Evolutionary conservation across 2,797 vertebrate genomes (phyloP).

Genomic region (Triplophysa bombifrons): DNA sequence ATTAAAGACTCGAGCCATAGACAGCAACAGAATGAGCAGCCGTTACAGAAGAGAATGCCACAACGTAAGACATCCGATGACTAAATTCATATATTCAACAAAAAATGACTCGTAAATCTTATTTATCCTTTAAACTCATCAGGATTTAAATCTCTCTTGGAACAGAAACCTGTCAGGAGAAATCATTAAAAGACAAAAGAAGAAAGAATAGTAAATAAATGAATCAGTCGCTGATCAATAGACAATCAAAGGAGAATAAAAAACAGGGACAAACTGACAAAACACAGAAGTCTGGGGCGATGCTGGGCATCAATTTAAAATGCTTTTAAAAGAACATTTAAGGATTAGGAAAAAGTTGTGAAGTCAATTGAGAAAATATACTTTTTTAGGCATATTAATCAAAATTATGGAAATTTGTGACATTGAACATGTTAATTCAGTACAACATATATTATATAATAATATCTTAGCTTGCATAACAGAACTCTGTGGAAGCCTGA

Average conservation of each 20-base stretch:
- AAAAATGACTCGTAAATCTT: not conserved
- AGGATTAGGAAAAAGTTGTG: too few relatives aligned
- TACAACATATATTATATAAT: too few relatives aligned
- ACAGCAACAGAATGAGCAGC: slow-evolving; percentile 3
- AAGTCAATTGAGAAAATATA: too few relatives aligned
- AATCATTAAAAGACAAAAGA: not conserved
- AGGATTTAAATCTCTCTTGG: not conserved
- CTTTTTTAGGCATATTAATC: too few relatives aligned
- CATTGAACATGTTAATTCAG: too few relatives aligned
- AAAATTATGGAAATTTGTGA: too few relatives aligned
- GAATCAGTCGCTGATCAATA: not conserved
- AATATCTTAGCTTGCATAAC: too few relatives aligned
- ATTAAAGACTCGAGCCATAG: slow-evolving; percentile 4
- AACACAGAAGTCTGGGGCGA: too few relatives aligned
- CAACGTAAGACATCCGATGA: not conserved
- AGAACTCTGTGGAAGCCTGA: too few relatives aligned
- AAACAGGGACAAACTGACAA: not conserved
- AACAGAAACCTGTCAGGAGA: not conserved
- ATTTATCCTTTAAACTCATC: slow-evolving; percentile 1
- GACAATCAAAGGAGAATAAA: not conserved
- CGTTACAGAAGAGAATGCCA: slow-evolving; percentile 22
- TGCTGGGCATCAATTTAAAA: too few relatives aligned
- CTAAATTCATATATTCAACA: not conserved
- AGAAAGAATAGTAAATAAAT: not conserved
- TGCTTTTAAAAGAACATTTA: too few relatives aligned